Conservation (phyloP, 2,113 vertebrate species). For the Anarrhichthys ocellatus region DNA sequence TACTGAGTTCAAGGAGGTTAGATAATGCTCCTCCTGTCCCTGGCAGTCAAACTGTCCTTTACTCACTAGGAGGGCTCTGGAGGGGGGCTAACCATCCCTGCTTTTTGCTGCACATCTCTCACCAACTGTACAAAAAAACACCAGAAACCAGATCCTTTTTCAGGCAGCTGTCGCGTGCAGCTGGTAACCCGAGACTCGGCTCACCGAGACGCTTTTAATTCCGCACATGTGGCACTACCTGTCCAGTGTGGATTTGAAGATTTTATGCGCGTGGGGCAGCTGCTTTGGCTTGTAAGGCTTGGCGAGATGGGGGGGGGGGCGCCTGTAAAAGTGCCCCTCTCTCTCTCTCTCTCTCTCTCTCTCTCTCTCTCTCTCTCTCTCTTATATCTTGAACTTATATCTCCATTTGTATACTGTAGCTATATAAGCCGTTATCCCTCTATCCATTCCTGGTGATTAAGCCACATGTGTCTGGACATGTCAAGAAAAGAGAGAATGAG, state of each 20-base stretch:
- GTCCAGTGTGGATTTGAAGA: conserved; percentile 79
- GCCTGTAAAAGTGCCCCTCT: conserved; percentile 35
- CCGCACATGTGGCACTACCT: conserved; percentile 85
- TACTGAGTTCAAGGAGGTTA: conserved; percentile 57
- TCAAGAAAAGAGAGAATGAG: conserved; percentile 57
- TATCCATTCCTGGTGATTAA: conserved; percentile 51
- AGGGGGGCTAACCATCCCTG: conserved; percentile 55
- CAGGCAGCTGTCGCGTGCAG: conserved; percentile 85
- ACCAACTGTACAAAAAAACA: conserved; percentile 80
- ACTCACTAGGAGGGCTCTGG: conserved; percentile 55
- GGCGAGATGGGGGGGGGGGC: conserved; percentile 39
- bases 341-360: too few relatives aligned
- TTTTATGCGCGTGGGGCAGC: conserved; percentile 81
- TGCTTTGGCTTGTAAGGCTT: conserved; percentile 67
- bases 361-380: background rate
- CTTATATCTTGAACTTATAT: conserved; percentile 29
- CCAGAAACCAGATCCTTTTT: conserved; percentile 78
- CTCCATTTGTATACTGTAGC: conserved; percentile 33
- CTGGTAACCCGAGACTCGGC: conserved; percentile 76
- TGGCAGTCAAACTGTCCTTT: conserved; percentile 76
- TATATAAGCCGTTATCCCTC: conserved; percentile 32
- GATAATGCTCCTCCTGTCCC: conserved; percentile 76
- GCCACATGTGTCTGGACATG: conserved; percentile 73
- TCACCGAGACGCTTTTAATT: conserved; percentile 73
- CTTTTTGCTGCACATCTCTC: conserved; percentile 76